Evolutionary conservation across 2,888 invertebrate species (phyloP).

Genomic region (Odontocolon sp.): DNA sequence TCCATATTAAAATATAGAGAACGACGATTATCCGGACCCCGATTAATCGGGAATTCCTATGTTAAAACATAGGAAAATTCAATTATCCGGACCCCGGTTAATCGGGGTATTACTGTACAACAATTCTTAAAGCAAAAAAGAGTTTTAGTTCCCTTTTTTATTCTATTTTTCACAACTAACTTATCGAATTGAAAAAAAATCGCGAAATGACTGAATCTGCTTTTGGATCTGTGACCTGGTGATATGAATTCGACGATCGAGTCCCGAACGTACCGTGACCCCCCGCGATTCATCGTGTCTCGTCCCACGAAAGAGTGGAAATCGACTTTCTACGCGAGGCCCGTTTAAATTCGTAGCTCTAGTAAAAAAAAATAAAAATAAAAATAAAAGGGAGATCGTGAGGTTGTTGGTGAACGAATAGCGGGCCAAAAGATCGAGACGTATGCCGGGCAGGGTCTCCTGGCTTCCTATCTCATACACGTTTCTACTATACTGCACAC

Average conservation of each 20-base stretch:
- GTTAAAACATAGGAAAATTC: too few species aligned
- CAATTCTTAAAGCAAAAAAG: too few species aligned
- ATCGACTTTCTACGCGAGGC: conserved; percentile 37
- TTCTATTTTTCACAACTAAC: too few species aligned
- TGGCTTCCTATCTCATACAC: conserved; percentile 24
- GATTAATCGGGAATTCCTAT: too few species aligned
- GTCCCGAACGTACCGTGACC: not conserved
- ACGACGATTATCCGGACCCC: too few species aligned
- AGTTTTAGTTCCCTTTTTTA: too few species aligned
- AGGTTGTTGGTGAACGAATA: conserved; percentile 3
- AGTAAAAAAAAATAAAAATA: not conserved
- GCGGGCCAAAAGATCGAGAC: conserved; percentile 22
- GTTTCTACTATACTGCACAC: conserved; percentile 40
- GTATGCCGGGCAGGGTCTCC: not conserved
- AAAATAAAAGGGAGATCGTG: conserved; percentile 21
- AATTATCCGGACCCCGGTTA: too few species aligned
- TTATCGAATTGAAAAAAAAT: not conserved
- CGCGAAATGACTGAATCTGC: not conserved
- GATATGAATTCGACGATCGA: conserved; percentile 6
- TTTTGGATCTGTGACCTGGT: not conserved
- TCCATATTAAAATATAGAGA: too few species aligned
- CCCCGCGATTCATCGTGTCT: conserved; percentile 19
- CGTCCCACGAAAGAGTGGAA: conserved; percentile 5
- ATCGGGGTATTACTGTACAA: too few species aligned
- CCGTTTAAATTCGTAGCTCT: conserved; percentile 32